phyloP scores from a whole-genome alignment of 2,113 vertebrate species.

The Hyperopisus bebe region DNA sequence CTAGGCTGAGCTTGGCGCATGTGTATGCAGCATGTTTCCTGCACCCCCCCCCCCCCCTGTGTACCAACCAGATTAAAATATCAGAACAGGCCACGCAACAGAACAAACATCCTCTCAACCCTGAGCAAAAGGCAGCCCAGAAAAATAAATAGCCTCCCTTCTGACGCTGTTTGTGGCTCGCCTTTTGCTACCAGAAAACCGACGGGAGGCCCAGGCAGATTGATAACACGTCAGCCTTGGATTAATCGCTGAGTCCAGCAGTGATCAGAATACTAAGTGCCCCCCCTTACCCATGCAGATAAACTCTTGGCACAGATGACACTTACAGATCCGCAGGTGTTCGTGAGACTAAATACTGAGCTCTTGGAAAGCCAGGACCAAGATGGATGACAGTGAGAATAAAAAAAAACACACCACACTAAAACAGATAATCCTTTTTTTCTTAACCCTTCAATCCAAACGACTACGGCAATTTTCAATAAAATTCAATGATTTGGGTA shows the following conservation, averaged over 20 bases:
- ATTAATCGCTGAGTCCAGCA: slow-evolving; percentile 41
- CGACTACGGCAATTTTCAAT: neutral
- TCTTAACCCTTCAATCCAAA: slow-evolving; percentile 10
- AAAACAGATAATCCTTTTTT: neutral
- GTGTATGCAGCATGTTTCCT: neutral
- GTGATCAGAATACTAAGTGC: slow-evolving; percentile 38
- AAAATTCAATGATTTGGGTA: neutral
- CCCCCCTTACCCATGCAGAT: slow-evolving; percentile 11
- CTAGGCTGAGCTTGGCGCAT: neutral
- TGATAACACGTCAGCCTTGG: slow-evolving; percentile 55
- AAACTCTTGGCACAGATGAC: slow-evolving; percentile 18
- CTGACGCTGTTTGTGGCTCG: slow-evolving; percentile 51
- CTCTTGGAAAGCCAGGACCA: neutral
- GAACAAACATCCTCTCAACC: slow-evolving; percentile 12
- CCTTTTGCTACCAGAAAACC: slow-evolving; percentile 53
- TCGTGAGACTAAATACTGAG: neutral
- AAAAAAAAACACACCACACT: neutral
- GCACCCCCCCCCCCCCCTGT: neutral
- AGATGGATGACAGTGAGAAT: neutral
- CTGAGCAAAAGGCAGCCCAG: neutral
- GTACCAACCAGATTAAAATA: slow-evolving; percentile 24
- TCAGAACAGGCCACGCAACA: slow-evolving; percentile 15
- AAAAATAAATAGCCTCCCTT: slow-evolving; percentile 56
- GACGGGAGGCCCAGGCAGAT: slow-evolving; percentile 46
- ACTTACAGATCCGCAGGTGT: slow-evolving; percentile 18